Base-by-base conservation (phyloP, 2,888 invertebrate species). In the Sipunculus nudus region DNA sequence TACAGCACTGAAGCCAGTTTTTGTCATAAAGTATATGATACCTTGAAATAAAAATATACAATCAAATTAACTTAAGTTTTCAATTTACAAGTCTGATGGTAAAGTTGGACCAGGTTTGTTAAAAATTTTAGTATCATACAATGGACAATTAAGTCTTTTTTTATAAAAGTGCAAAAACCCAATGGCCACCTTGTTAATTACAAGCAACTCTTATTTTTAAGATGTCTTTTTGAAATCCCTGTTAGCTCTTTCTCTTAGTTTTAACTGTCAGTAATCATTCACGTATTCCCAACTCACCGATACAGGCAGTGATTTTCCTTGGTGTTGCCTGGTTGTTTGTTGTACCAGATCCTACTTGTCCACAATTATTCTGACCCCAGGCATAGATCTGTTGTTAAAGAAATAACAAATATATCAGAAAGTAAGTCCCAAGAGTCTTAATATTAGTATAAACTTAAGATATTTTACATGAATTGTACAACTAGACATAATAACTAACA, bases 341-440 rank as follows among this genome's bases (percentile, higher is more conserved):
- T 16, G 86, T 82, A 1, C 87, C 87, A 26, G 86, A 86, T 6
- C 88, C 87, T 3, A 88, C 85, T 80, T 88, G 88, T 2, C 88
- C 88, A 70, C 85, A 87, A 70, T 86, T 86, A 71, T 88, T 89
- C 75, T 88, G 87, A 5, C 88, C 88, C 88, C 88, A 89, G 1
- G 87, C 86, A 74, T 83, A 88, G 10, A 88, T 85, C 87, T 88
- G 65, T n/a, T n/a, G n/a, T n/a, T n/a, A n/a, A n/a, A n/a, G n/a
- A n/a, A n/a, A n/a, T n/a, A n/a, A n/a, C 19, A 72, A 59, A 43
- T 53, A 32, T 16, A 48, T n/a, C 39, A 60, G 19, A n/a, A 21
- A 5, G 25, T 13, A 52, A 6, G 23, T 4, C 19, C 39, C 16
- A 49, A 8, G 39, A 13, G 43, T 41, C 43, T 45, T 23, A 45